These are phyloP conservation scores for Puffinus mauretanicus DNA, from an alignment of 2,113 vertebrate genomes.

Conservation along the genomic window DNA sequence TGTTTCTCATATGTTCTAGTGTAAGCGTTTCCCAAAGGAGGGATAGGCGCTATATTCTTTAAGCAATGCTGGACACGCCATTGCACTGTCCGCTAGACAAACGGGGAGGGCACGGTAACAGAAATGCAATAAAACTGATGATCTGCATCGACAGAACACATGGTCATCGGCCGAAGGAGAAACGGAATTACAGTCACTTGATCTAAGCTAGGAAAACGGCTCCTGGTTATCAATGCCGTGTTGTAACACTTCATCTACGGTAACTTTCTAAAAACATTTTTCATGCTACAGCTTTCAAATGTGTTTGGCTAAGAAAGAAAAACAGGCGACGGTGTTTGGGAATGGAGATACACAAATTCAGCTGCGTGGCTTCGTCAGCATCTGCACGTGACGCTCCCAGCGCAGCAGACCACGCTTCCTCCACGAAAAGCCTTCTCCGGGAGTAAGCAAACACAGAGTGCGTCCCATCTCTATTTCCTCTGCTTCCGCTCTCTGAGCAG, in stretches of 20 bases:
- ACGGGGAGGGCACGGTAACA: neutral
- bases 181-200: neutral
- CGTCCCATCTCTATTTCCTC: neutral
- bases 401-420: neutral
- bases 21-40: neutral
- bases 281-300: neutral
- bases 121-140: neutral
- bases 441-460: neutral
- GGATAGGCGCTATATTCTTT: neutral
- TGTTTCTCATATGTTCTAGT: neutral
- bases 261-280: neutral
- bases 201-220: neutral
- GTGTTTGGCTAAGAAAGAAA: neutral
- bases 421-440: neutral
- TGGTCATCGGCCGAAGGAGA: neutral
- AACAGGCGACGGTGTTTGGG: neutral
- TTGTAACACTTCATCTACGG: neutral
- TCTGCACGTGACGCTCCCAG: neutral
- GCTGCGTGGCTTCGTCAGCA: neutral
- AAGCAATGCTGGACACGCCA: neutral
- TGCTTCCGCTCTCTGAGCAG: neutral
- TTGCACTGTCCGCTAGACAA: neutral
- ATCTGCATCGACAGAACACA: neutral
- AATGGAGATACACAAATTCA: neutral
- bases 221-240: neutral